These are phyloP conservation scores for Conus canariensis DNA, from an alignment of 2,888 invertebrate genomes.

Conservation along the genomic window DNA sequence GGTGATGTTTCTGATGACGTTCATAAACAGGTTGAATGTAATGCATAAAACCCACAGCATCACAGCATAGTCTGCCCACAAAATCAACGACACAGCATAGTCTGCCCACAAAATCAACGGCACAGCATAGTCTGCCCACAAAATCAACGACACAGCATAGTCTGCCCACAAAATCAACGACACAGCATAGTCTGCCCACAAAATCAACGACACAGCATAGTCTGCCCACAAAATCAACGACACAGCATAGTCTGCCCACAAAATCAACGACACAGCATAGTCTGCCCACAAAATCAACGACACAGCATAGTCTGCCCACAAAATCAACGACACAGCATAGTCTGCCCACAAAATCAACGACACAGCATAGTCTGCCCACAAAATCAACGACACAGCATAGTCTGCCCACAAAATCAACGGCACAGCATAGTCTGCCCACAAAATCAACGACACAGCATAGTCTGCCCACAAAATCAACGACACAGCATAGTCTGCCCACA, in stretches of 20 bases:
- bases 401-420: no score
- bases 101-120: slow-evolving; percentile 63
- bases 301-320: slow-evolving; percentile 72
- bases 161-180: no score
- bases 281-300: no score
- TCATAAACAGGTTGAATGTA: slow-evolving; percentile 73
- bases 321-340: slow-evolving; percentile 65
- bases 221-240: no score
- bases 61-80: slow-evolving; percentile 72
- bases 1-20: slow-evolving; percentile 62
- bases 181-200: slow-evolving; percentile 72
- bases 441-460: slow-evolving; percentile 65
- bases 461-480: no score
- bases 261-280: slow-evolving; percentile 65
- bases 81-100: slow-evolving; percentile 55
- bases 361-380: slow-evolving; percentile 72
- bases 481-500: slow-evolving; percentile 72
- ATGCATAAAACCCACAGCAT: slow-evolving; percentile 73
- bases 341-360: no score
- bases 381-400: slow-evolving; percentile 65
- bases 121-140: slow-evolving; percentile 72
- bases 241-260: slow-evolving; percentile 72
- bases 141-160: slow-evolving; percentile 65
- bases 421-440: slow-evolving; percentile 72
- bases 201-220: slow-evolving; percentile 65